These are phyloP conservation scores for Drepana arcuata DNA, from an alignment of 1,140 invertebrate species.

Conservation along the genomic window DNA sequence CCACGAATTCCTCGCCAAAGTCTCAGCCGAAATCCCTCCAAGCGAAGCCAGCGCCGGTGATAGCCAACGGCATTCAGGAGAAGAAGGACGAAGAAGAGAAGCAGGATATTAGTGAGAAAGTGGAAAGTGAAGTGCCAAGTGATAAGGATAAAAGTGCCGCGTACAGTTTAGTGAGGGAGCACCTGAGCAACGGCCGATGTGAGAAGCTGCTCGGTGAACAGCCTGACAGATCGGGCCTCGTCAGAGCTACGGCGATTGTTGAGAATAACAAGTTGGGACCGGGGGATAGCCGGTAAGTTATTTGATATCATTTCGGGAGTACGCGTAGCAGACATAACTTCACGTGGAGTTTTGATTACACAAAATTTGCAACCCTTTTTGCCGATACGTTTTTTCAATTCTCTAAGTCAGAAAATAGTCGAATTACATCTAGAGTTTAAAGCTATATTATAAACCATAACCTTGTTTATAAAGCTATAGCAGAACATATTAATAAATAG, in stretches of 20 bases:
- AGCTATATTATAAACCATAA: too few relatives aligned
- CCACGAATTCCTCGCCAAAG: conserved; percentile 66
- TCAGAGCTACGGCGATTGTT: conserved; percentile 71
- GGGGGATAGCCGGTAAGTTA: conserved; percentile 71
- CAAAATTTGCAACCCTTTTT: too few relatives aligned
- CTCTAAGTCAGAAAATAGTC: too few relatives aligned
- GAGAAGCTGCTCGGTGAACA: conserved; percentile 80
- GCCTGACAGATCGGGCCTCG: conserved; percentile 73
- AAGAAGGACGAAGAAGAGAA: conserved; percentile 39
- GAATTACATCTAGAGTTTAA: too few relatives aligned
- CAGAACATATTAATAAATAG: too few relatives aligned
- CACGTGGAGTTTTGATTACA: too few relatives aligned
- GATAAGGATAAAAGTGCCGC: conserved; percentile 41
- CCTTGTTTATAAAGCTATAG: too few relatives aligned
- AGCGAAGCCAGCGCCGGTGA: conserved; percentile 50
- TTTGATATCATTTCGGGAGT: too few relatives aligned
- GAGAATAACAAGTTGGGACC: conserved; percentile 72
- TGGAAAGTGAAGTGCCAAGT: conserved; percentile 52
- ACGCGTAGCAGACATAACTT: too few relatives aligned
- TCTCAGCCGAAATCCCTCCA: conserved; percentile 46
- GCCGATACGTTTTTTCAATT: too few relatives aligned
- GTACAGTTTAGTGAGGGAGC: conserved; percentile 52
- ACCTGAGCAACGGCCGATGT: conserved; percentile 77
- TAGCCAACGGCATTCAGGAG: conserved; percentile 50
- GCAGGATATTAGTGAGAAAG: conserved; percentile 53